Conservation (phyloP, 2,113 vertebrate species). For the Bos indicus region DNA sequence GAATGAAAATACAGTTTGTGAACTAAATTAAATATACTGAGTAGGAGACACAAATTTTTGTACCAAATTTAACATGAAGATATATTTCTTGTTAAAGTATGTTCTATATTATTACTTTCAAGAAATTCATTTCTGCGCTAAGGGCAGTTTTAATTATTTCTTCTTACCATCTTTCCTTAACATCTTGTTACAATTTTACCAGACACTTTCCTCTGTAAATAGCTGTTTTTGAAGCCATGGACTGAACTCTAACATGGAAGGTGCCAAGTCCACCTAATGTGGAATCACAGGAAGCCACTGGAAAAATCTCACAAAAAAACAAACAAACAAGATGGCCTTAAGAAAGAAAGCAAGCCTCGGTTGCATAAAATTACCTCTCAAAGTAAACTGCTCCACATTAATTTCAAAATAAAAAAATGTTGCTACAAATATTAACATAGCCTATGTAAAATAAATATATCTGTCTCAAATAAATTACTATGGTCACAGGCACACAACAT, state of each 20-base stretch:
- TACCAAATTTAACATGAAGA: conserved; percentile 1
- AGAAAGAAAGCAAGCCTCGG: background rate
- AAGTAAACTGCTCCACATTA: background rate
- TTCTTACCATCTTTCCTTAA: background rate
- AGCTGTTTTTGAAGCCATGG: background rate
- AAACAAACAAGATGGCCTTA: background rate
- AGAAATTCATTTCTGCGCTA: background rate
- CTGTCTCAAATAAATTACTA: conserved; percentile 10
- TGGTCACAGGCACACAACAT: background rate
- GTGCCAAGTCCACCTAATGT: background rate
- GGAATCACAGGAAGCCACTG: background rate
- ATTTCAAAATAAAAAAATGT: conserved; percentile 34
- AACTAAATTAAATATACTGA: conserved; percentile 41
- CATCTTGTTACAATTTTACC: background rate
- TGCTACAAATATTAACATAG: background rate
- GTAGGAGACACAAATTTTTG: background rate
- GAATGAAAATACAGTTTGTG: conserved; percentile 18
- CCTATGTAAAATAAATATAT: background rate
- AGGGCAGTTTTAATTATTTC: conserved; percentile 11
- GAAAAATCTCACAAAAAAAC: background rate
- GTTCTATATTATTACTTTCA: background rate
- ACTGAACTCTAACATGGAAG: background rate
- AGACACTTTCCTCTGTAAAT: background rate
- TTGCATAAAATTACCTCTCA: background rate
- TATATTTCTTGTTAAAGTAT: background rate